phyloP scores from a whole-genome alignment of 2,113 vertebrate genomes.

The Rhombomys opimus region DNA sequence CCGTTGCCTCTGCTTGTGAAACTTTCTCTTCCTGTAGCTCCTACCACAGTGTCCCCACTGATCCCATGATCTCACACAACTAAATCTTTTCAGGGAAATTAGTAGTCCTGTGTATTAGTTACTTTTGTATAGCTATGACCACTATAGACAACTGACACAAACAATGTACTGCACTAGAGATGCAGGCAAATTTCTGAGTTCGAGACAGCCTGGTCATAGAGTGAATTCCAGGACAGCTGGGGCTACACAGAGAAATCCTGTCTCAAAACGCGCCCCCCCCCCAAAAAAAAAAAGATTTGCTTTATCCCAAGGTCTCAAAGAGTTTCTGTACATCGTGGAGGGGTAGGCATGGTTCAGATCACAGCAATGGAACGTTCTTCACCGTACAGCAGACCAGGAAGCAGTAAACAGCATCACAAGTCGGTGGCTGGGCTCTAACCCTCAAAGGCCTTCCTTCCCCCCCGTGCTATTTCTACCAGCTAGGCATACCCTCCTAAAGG shows the following conservation, averaged over 20 bases:
- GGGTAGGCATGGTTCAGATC: background rate
- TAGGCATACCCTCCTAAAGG: background rate
- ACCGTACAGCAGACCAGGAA: background rate
- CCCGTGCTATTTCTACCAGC: background rate
- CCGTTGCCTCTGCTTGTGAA: background rate
- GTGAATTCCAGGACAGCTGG: background rate
- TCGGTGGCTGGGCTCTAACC: background rate
- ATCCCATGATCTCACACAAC: background rate
- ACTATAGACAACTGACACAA: background rate
- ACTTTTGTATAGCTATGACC: background rate
- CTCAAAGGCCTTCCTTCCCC: background rate
- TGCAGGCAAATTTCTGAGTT: background rate
- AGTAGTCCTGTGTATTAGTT: background rate
- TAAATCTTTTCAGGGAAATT: background rate
- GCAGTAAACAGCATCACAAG: background rate
- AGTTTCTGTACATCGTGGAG: background rate
- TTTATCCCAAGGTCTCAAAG: background rate
- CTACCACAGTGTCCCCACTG: no score
- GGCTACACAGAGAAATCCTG: background rate
- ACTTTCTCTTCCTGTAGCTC: background rate
- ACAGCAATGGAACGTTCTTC: background rate
- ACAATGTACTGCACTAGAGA: background rate
- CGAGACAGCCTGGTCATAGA: background rate
- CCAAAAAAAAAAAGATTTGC: background rate
- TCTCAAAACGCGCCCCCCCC: background rate